Evolutionary conservation across 2,113 vertebrate genomes (phyloP).

Genomic region (Muntiacus muntjak): DNA sequence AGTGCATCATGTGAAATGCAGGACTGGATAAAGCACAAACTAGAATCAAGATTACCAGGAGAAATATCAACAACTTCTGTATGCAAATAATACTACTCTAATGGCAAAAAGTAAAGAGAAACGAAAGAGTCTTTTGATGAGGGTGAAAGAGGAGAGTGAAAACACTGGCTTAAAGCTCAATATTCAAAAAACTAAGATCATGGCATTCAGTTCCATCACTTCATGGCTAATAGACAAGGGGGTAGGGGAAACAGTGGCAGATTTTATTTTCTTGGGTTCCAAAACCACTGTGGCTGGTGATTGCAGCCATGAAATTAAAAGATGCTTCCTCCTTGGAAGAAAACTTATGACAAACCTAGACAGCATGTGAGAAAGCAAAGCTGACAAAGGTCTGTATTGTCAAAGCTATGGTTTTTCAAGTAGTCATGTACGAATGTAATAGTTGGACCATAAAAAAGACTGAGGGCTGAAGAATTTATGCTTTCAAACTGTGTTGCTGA

Average conservation of each 20-base stretch:
- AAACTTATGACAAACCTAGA: background rate
- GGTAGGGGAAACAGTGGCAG: background rate
- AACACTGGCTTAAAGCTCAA: background rate
- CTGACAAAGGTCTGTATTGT: background rate
- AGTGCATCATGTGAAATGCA: background rate
- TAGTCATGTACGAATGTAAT: background rate
- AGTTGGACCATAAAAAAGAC: background rate
- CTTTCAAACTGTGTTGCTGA: background rate
- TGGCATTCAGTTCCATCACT: background rate
- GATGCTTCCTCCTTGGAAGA: background rate
- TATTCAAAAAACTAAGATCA: background rate
- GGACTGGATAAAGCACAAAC: background rate
- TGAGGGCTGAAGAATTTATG: background rate
- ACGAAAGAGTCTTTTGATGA: background rate
- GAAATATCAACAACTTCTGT: background rate
- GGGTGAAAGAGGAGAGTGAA: background rate
- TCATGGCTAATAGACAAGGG: background rate
- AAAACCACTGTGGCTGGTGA: background rate
- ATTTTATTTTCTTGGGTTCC: background rate
- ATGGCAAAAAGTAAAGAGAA: background rate
- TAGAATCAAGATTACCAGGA: background rate
- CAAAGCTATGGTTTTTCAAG: background rate
- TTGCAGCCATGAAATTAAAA: background rate
- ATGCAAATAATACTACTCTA: background rate
- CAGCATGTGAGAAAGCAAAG: background rate